Percentiles rank a stretch among this genome's conserved stretches.
Evolutionary conservation across 2,797 vertebrate species (phyloP).

Genomic region (Cossypha caffra): DNA sequence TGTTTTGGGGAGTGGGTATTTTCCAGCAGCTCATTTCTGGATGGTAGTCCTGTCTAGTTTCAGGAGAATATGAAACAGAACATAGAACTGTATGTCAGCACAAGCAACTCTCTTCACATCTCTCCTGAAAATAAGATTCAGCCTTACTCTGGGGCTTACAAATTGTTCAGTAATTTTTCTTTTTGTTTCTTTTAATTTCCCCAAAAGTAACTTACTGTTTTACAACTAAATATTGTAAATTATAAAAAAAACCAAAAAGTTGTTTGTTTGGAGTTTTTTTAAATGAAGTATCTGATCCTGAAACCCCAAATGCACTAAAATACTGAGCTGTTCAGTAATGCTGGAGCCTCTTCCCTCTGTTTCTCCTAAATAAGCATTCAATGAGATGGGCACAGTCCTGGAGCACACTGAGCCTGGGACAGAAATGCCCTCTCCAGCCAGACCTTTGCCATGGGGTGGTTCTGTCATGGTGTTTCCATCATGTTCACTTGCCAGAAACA

Average conservation of each 20-base stretch:
- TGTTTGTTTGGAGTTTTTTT: background rate
- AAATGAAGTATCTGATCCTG: background rate
- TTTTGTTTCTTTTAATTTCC: background rate
- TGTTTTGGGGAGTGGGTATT: background rate
- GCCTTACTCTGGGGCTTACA: background rate
- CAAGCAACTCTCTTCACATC: background rate
- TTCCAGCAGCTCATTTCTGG: background rate
- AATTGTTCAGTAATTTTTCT: background rate
- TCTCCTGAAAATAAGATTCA: background rate
- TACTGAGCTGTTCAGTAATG: background rate
- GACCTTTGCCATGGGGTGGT: background rate
- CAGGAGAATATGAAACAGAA: background rate
- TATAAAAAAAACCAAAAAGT: background rate
- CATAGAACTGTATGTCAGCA: background rate
- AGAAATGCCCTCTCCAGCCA: background rate
- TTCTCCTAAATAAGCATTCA: background rate
- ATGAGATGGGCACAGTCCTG: background rate
- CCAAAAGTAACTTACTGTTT: background rate
- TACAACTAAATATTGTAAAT: background rate
- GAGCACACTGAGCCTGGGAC: background rate
- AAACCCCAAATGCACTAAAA: background rate
- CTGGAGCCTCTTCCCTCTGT: background rate
- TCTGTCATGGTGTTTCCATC: background rate
- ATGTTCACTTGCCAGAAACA: background rate
- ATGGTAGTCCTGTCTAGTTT: background rate